These are phyloP conservation scores for Chromis chromis DNA, from an alignment of 2,797 vertebrate species.

Conservation along the genomic window DNA sequence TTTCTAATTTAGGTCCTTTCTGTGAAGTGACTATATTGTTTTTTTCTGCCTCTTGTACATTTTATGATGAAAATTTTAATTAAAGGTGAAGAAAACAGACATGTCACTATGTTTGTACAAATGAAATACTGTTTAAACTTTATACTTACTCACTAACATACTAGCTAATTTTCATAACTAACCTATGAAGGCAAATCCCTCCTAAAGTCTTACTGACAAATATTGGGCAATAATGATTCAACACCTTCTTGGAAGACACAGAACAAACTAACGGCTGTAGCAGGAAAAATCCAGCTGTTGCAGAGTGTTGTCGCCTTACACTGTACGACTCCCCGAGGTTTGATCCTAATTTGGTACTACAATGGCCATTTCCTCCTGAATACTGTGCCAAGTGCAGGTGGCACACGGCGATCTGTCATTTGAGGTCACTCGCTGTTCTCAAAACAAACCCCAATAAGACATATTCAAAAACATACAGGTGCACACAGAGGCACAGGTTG, in stretches of 20 bases:
- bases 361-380: constrained; percentile 69
- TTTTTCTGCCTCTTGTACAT: background rate
- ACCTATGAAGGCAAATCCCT: background rate
- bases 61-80: background rate
- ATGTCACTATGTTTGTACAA: background rate
- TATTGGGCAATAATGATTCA: background rate
- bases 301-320: background rate
- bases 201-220: background rate
- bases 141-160: background rate
- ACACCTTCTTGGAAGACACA: background rate
- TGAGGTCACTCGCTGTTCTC: constrained; percentile 49
- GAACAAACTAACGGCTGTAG: background rate
- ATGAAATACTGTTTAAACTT: background rate
- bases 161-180: background rate
- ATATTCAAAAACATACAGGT: background rate
- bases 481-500: background rate
- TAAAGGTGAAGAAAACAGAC: background rate
- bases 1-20: no score
- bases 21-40: no score
- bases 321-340: constrained; percentile 48
- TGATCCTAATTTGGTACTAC: constrained; percentile 64
- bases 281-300: constrained; percentile 31
- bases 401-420: constrained; percentile 34
- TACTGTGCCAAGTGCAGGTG: constrained; percentile 67
- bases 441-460: constrained; percentile 20